Conservation (phyloP, 2,797 vertebrate genomes). For the Danio kyathit region DNA sequence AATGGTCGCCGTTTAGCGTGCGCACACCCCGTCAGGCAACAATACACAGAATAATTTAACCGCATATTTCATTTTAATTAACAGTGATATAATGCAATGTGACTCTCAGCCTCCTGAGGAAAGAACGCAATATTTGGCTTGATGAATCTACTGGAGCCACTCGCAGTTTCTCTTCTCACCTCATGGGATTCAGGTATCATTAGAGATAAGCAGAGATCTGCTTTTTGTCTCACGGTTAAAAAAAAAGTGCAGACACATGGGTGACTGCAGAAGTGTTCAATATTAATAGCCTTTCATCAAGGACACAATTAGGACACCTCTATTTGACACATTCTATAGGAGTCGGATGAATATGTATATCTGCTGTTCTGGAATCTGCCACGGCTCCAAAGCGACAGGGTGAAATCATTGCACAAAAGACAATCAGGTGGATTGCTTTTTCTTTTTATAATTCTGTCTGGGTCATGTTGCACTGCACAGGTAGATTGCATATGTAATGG, state of each 20-base stretch:
- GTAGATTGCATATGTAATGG: not conserved
- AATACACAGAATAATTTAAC: conserved; percentile 83
- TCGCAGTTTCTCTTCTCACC: conserved; percentile 74
- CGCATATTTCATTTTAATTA: conserved; percentile 87
- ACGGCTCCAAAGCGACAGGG: conserved; percentile 75
- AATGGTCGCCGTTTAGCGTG: conserved; percentile 75
- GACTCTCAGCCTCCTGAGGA: conserved; percentile 81
- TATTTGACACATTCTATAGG: conserved; percentile 83
- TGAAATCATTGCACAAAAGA: conserved; percentile 70
- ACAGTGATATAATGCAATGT: conserved; percentile 83
- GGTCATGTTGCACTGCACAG: not conserved
- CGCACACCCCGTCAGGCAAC: conserved; percentile 72
- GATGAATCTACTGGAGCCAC: conserved; percentile 84
- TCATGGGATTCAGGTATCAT: conserved; percentile 86
- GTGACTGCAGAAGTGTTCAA: conserved; percentile 79
- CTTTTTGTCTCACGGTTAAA: conserved; percentile 75
- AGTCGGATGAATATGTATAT: conserved; percentile 81
- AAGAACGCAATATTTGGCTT: conserved; percentile 81
- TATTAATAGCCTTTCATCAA: conserved; percentile 88
- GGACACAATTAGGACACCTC: conserved; percentile 88
- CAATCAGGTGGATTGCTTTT: conserved; percentile 58
- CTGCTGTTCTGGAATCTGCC: conserved; percentile 72
- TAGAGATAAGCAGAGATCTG: conserved; percentile 82
- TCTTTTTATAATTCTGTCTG: not conserved
- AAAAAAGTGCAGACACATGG: conserved; percentile 61